A percentile compares a stretch with the other conserved stretches of the same genome.
phyloP scores from a whole-genome alignment of 2,888 invertebrate genomes.

The Gortyna flavago region DNA sequence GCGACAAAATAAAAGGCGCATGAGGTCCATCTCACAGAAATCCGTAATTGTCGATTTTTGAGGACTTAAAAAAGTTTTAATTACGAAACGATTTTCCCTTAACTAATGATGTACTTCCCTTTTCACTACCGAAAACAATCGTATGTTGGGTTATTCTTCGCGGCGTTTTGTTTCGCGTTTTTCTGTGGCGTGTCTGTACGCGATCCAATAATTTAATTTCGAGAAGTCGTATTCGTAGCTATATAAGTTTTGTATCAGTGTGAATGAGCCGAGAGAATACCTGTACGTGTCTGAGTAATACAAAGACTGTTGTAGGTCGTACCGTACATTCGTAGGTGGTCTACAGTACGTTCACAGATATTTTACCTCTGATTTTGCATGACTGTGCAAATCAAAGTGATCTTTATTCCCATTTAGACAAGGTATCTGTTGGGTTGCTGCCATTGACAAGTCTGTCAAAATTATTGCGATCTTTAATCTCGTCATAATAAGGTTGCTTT shows the following conservation, averaged over 20 bases:
- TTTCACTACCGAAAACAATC: constrained; percentile 45
- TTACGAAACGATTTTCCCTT: constrained; percentile 32
- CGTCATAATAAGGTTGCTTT: too few relatives aligned
- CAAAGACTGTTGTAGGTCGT: not conserved
- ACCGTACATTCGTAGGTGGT: not conserved
- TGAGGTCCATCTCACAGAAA: not conserved
- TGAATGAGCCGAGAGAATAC: constrained; percentile 2
- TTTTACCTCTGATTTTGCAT: not conserved
- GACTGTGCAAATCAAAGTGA: too few relatives aligned
- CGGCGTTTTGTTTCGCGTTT: constrained; percentile 34
- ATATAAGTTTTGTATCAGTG: not conserved
- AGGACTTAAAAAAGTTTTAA: constrained; percentile 26
- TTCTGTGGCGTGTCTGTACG: constrained; percentile 6
- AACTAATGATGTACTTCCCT: constrained; percentile 35
- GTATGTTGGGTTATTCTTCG: constrained; percentile 24
- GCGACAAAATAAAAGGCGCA: not conserved
- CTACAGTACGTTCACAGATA: too few relatives aligned
- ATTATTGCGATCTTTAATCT: too few relatives aligned
- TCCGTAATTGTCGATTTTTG: not conserved
- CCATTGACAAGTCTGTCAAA: too few relatives aligned
- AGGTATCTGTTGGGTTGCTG: too few relatives aligned
- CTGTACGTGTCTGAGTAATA: not conserved
- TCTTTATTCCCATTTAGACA: too few relatives aligned
- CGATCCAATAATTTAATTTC: constrained; percentile 23
- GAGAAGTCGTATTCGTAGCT: not conserved